phyloP scores from a whole-genome alignment of 2,888 invertebrate species.

The Tetanocera ferruginea region DNA sequence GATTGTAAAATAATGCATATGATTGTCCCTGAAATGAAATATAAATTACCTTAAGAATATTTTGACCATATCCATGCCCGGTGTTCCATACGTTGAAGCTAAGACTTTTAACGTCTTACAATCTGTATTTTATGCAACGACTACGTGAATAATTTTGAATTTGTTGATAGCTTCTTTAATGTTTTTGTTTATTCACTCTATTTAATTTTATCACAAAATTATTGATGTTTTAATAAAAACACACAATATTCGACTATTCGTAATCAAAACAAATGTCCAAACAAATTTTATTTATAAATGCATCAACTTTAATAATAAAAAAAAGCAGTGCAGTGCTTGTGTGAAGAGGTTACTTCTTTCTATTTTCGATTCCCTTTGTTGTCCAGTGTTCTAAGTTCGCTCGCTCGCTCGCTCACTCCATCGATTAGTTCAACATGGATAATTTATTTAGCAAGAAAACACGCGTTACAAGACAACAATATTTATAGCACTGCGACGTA shows the following conservation, averaged over 20 bases:
- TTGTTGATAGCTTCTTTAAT: background rate
- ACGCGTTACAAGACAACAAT: too few relatives aligned
- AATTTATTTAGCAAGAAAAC: too few relatives aligned
- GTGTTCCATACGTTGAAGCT: constrained; percentile 34
- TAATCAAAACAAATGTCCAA: background rate
- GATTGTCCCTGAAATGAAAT: background rate
- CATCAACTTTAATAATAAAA: too few relatives aligned
- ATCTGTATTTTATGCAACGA: background rate
- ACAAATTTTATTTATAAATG: too few relatives aligned
- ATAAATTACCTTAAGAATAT: constrained; percentile 54
- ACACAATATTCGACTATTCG: background rate
- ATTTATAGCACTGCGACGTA: too few relatives aligned
- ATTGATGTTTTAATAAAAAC: background rate
- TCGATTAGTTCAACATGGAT: too few relatives aligned
- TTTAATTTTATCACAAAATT: background rate
- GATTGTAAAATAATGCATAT: background rate
- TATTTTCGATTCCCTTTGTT: too few relatives aligned
- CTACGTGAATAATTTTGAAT: background rate
- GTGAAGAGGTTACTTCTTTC: too few relatives aligned
- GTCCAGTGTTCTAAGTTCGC: too few relatives aligned
- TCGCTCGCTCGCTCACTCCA: too few relatives aligned
- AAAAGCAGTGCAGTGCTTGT: too few relatives aligned
- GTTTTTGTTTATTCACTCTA: background rate
- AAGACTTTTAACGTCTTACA: background rate
- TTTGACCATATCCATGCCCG: constrained; percentile 52